A percentile compares a stretch with the other conserved stretches of the same genome.
Conservation (phyloP, 2,113 vertebrate species). For the Madoqua kirkii region DNA sequence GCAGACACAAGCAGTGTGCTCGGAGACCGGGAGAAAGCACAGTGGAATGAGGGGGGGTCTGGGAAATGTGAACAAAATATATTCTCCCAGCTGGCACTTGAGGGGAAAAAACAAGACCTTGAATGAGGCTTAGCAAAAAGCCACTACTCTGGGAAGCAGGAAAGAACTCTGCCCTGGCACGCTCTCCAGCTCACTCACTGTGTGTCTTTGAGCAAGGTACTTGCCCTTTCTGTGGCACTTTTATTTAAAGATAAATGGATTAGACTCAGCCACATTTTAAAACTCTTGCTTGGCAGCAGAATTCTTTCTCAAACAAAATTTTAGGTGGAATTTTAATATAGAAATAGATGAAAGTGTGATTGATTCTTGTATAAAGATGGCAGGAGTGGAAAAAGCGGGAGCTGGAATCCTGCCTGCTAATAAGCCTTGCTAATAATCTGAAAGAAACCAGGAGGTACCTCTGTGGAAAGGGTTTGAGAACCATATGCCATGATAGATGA, state of each 20-base stretch:
- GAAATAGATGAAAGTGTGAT: background rate
- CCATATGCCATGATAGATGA: fast-evolving
- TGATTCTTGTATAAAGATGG: background rate
- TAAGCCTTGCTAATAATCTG: background rate
- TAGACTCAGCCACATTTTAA: background rate
- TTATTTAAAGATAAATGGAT: background rate
- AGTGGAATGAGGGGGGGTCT: background rate
- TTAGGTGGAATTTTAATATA: background rate
- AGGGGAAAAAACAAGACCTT: background rate
- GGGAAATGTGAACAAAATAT: background rate
- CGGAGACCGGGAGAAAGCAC: background rate
- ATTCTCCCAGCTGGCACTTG: background rate
- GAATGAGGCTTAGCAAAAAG: background rate
- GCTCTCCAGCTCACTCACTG: background rate
- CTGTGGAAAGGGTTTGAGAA: background rate
- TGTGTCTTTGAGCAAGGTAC: background rate
- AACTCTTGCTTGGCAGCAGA: background rate
- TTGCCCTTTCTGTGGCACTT: background rate
- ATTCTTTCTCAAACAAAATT: background rate
- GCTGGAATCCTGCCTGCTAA: background rate
- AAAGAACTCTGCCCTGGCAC: background rate
- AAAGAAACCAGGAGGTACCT: background rate
- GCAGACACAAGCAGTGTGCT: background rate
- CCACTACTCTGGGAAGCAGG: background rate
- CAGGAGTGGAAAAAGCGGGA: background rate